phyloP scores from a whole-genome alignment of 1,140 invertebrate genomes.

The Bombyx mori region DNA sequence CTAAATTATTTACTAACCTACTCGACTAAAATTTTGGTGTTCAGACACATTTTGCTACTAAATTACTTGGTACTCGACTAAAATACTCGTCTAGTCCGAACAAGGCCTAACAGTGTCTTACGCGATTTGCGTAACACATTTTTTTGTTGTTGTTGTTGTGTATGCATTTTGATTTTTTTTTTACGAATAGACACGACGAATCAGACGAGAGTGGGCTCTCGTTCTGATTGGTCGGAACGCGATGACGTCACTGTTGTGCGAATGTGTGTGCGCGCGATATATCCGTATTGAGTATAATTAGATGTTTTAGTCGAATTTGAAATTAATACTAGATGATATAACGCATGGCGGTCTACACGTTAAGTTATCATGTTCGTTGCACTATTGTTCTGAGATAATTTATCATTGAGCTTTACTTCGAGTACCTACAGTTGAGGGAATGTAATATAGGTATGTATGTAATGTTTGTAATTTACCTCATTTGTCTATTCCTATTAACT shows the following conservation, averaged over 20 bases:
- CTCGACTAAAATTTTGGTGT: no score
- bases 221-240: background rate
- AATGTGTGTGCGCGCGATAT: background rate
- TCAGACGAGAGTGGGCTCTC: no score
- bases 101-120: no score
- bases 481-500: constrained; percentile 48
- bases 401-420: constrained; percentile 39
- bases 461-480: constrained; percentile 41
- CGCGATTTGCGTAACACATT: no score
- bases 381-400: constrained; percentile 39
- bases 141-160: no score
- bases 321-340: constrained; percentile 18
- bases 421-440: constrained; percentile 22
- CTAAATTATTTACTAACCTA: no score
- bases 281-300: constrained; percentile 30
- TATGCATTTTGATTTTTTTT: no score
- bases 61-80: no score
- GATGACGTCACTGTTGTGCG: background rate
- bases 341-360: constrained; percentile 38
- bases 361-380: constrained; percentile 29
- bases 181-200: no score
- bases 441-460: constrained; percentile 20
- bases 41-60: no score
- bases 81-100: no score
- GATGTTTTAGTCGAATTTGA: constrained; percentile 45